A percentile compares a stretch with the other conserved stretches of the same genome.
phyloP scores from a whole-genome alignment of 2,797 vertebrate species.

The Urophycis tenuis region DNA sequence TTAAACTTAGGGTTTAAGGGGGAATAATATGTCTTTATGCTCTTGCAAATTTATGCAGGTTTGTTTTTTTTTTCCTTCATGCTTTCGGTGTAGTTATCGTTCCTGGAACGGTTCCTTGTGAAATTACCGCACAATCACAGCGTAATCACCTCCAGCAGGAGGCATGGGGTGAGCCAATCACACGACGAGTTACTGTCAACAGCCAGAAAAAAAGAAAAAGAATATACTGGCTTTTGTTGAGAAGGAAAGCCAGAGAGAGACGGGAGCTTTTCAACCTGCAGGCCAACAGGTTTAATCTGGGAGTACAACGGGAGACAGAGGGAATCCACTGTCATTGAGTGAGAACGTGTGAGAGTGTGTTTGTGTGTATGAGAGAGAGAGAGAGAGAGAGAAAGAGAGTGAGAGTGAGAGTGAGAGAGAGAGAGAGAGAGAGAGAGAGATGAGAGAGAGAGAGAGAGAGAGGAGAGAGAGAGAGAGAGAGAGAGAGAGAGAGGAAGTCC shows the following conservation, averaged over 20 bases:
- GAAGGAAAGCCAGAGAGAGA: conserved; percentile 17
- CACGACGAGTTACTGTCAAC: conserved; percentile 26
- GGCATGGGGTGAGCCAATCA: conserved; percentile 31
- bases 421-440: too few species aligned
- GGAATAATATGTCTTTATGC: neutral
- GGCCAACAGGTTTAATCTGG: neutral
- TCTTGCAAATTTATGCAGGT: conserved; percentile 22
- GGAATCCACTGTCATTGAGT: neutral
- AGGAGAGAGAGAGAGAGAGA: too few species aligned
- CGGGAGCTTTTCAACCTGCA: conserved; percentile 21
- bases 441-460: neutral
- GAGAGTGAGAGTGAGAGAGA: neutral
- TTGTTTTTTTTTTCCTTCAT: conserved; percentile 18
- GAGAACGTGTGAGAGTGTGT: neutral
- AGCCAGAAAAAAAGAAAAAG: conserved; percentile 28
- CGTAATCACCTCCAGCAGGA: conserved; percentile 35
- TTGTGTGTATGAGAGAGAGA: neutral
- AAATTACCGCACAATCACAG: conserved; percentile 49
- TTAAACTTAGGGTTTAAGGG: neutral
- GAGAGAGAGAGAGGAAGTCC: too few species aligned
- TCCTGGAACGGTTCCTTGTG: conserved; percentile 27
- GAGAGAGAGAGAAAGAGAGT: neutral
- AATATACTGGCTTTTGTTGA: conserved; percentile 35
- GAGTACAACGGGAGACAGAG: too few species aligned
- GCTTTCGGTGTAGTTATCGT: conserved; percentile 21